phyloP scores from a whole-genome alignment of 1,140 invertebrate genomes.

The Drosophila grimshawi region DNA sequence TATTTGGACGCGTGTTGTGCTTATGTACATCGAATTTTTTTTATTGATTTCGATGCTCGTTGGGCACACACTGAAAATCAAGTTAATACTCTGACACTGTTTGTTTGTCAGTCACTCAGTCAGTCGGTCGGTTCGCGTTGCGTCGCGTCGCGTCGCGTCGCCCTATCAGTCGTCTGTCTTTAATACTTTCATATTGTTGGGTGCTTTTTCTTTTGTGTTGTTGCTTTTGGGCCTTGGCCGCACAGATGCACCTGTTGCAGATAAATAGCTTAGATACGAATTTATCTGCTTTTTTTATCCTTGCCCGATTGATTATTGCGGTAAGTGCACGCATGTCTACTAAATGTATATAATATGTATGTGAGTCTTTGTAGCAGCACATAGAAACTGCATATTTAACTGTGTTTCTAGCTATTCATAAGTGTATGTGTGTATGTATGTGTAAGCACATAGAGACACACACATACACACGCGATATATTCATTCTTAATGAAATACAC shows the following conservation, averaged over 20 bases:
- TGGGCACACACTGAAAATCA: constrained; percentile 31
- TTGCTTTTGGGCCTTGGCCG: constrained; percentile 10
- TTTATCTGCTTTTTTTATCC: constrained; percentile 1
- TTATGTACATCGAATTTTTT: constrained; percentile 50
- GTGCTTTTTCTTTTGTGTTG: constrained; percentile 11
- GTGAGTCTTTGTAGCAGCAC: background rate
- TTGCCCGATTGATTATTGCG: background rate
- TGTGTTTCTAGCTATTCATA: constrained; percentile 17
- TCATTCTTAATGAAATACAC: constrained; percentile 76
- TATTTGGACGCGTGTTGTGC: constrained; percentile 18
- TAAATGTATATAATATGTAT: too few relatives aligned
- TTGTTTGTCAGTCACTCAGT: constrained; percentile 39
- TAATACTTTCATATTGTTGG: constrained; percentile 50
- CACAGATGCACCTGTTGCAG: constrained; percentile 1
- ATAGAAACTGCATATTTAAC: constrained; percentile 19
- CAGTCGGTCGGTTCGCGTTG: constrained; percentile 21
- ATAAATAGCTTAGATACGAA: constrained; percentile 2
- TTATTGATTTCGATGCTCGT: constrained; percentile 55
- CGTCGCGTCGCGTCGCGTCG: constrained; percentile 34
- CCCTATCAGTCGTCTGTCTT: constrained; percentile 53
- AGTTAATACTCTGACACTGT: constrained; percentile 44
- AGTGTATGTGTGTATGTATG: constrained; percentile 11
- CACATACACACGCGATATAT: constrained; percentile 49
- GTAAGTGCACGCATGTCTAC: too few relatives aligned
- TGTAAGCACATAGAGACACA: constrained; percentile 1